Evolutionary conservation across 2,113 vertebrate species (phyloP).

Genomic region (Gavialis gangeticus): DNA sequence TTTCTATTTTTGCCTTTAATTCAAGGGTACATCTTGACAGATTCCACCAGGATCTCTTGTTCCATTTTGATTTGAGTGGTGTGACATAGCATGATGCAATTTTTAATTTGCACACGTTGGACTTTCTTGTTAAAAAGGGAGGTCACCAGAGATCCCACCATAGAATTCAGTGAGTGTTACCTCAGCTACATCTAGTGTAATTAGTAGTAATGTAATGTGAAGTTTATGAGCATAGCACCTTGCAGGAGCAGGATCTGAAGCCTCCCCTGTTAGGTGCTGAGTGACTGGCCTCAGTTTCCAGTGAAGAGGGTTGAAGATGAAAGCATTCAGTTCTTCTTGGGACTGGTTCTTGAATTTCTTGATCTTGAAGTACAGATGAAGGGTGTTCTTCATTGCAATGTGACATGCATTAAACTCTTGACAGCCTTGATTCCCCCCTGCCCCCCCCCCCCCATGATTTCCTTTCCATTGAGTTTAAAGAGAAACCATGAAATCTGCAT

Average conservation of each 20-base stretch:
- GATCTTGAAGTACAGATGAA: neutral
- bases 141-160: neutral
- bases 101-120: neutral
- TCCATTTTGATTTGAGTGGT: neutral
- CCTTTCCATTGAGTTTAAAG: neutral
- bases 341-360: neutral
- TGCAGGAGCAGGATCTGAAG: neutral
- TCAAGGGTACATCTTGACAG: neutral
- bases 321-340: accelerated
- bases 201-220: neutral
- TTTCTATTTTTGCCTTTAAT: neutral
- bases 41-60: neutral
- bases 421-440: neutral
- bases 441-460: neutral
- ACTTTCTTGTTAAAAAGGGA: neutral
- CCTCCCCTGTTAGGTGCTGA: neutral
- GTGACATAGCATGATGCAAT: neutral
- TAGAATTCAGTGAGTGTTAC: neutral
- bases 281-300: neutral
- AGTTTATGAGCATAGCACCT: neutral
- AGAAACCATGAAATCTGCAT: neutral
- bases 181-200: neutral
- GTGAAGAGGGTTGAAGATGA: neutral
- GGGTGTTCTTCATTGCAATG: neutral
- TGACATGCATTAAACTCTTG: neutral